Conservation (phyloP, 2,888 invertebrate species). For the Sarcophaga rosellei region DNA sequence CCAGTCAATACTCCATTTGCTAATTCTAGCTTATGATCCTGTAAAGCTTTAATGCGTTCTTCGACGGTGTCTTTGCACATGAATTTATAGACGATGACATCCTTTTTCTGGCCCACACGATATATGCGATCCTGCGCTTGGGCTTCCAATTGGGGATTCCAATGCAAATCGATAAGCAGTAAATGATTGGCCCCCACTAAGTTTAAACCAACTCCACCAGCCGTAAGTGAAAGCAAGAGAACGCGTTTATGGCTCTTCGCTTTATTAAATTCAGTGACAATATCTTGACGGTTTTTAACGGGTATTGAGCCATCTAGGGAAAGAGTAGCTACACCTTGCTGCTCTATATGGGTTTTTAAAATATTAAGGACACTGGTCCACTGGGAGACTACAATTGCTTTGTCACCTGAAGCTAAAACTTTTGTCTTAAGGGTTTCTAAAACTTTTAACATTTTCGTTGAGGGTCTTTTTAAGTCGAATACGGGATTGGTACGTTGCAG, state of each 20-base stretch:
- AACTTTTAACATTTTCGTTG: constrained; percentile 86
- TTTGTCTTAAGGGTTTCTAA: constrained; percentile 83
- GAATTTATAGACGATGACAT: constrained; percentile 92
- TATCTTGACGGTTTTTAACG: constrained; percentile 86
- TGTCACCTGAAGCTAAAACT: constrained; percentile 84
- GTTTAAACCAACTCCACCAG: constrained; percentile 97
- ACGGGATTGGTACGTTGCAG: constrained; percentile 88
- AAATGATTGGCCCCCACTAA: constrained; percentile 96
- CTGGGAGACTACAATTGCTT: constrained; percentile 94
- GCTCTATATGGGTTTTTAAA: constrained; percentile 85
- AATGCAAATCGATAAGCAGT: constrained; percentile 94
- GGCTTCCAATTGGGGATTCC: constrained; percentile 97
- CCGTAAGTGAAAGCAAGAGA: constrained; percentile 92
- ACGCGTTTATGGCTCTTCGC: constrained; percentile 83
- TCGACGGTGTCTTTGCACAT: constrained; percentile 94
- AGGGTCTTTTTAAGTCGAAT: constrained; percentile 84
- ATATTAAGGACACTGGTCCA: constrained; percentile 93
- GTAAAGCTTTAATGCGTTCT: constrained; percentile 90
- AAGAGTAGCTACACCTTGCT: constrained; percentile 83
- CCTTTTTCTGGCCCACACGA: constrained; percentile 92
- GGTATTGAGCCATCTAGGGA: constrained; percentile 90
- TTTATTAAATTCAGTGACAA: constrained; percentile 88
- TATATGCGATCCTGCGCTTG: constrained; percentile 98
- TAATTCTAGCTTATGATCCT: constrained; percentile 89
- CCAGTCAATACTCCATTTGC: constrained; percentile 91